Percentiles rank a stretch among this genome's conserved stretches.
Conservation (phyloP, 2,797 vertebrate species). For the Hephaestus fuliginosus region DNA sequence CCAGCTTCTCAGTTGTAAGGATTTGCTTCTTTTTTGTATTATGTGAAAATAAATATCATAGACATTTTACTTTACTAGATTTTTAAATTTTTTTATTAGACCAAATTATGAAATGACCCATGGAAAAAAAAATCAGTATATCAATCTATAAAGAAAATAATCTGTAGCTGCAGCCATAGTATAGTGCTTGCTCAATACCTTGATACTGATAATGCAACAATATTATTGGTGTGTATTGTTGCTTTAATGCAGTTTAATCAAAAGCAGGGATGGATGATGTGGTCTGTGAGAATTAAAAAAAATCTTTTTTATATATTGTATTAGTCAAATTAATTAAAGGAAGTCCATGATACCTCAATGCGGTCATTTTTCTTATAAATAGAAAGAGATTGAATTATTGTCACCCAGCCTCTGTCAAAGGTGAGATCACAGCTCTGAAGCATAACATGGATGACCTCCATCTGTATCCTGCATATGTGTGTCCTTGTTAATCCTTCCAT, state of each 20-base stretch:
- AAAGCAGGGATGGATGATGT: not conserved
- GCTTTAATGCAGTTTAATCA: not conserved
- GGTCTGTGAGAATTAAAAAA: not conserved
- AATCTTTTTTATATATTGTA: no score
- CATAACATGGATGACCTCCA: slow-evolving; percentile 15
- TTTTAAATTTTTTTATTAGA: no score
- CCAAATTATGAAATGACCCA: no score
- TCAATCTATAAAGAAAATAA: not conserved
- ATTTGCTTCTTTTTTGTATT: slow-evolving; percentile 1
- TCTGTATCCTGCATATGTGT: slow-evolving; percentile 21
- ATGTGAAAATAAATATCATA: not conserved
- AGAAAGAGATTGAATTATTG: not conserved
- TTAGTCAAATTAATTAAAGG: no score
- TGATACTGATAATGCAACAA: not conserved
- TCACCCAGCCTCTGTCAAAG: not conserved
- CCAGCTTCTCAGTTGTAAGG: not conserved
- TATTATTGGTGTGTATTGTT: not conserved
- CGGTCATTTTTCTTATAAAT: not conserved
- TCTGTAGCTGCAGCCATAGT: no score
- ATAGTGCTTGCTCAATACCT: not conserved
- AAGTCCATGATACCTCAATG: not conserved
- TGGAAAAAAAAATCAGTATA: not conserved
- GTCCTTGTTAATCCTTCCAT: not conserved
- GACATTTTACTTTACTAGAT: no score
- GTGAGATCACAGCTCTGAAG: slow-evolving; percentile 13